phyloP scores from a whole-genome alignment of 2,113 vertebrate genomes.

The Polypterus senegalus region DNA sequence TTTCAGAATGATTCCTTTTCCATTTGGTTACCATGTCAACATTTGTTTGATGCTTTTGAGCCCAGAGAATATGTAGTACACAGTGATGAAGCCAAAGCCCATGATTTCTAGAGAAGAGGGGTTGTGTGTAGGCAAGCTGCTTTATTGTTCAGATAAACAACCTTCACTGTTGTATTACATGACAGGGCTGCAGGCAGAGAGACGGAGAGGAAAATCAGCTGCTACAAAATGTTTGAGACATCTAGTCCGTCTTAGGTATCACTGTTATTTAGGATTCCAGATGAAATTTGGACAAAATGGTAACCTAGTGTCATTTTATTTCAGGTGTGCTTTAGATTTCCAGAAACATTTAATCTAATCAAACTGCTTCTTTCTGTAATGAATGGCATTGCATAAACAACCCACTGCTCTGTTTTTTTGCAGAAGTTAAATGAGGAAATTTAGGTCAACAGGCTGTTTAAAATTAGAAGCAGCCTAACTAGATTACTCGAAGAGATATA shows the following conservation, averaged over 20 bases:
- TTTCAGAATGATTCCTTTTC: constrained; percentile 39
- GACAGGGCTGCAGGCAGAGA: not conserved
- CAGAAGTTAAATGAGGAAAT: too few species aligned
- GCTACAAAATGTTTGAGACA: not conserved
- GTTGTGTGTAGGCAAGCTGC: constrained; percentile 33
- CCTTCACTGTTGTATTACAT: constrained; percentile 20
- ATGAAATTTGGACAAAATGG: not conserved
- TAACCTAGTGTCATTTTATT: too few species aligned
- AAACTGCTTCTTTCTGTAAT: too few species aligned
- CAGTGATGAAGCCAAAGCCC: constrained; percentile 29
- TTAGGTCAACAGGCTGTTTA: too few species aligned
- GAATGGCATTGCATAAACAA: too few species aligned
- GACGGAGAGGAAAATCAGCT: not conserved
- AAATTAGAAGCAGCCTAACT: too few species aligned
- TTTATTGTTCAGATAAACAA: constrained; percentile 38
- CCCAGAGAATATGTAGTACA: constrained; percentile 7
- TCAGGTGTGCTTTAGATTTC: too few species aligned
- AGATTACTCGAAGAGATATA: too few species aligned
- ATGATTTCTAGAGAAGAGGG: constrained; percentile 30
- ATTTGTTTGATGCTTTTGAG: constrained; percentile 25
- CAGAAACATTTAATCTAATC: too few species aligned
- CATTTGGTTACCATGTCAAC: constrained; percentile 50
- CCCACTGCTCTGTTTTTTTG: too few species aligned
- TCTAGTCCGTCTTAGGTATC: not conserved
- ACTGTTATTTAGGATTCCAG: not conserved